Base-by-base conservation (phyloP, 30 jellyfish, hydroid and myxozoan species). In the Hydractinia symbiolongicarpus region DNA sequence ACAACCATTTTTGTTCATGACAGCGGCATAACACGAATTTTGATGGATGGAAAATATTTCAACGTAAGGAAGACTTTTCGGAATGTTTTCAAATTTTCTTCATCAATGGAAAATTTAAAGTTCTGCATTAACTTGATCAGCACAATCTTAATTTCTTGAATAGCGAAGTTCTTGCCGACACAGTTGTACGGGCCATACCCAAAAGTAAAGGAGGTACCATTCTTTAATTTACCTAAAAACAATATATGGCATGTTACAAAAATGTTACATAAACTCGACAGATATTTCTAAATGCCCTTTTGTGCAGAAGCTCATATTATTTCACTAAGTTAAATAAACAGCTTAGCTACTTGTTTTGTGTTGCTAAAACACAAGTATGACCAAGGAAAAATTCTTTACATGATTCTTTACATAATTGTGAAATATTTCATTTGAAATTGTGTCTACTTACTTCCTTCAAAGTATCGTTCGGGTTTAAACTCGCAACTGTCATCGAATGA, bases 131-230 rank as follows among this genome's bases (percentile, higher is more conserved):
- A 71, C 9, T 60, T 7, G 60, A 50, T 60, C 15, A n/a, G 1
- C 9, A 71, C 66, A n/a, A 71, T 53, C 5, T 71, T 71, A 5
- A 71, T 5, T 4, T 71, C 80, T 20, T 71, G 61, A 30, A 71
- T 49, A 20, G 80, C 80, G 54, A 71, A 71, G 54, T 53, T 71
- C 54, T 71, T 71, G 17, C 80, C 80, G 51, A 71, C 51, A 20
- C 80, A 71, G 16, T 53, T 71, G 80, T 20, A 71, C 40, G 80
- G 80, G 40, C 80, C 80, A 20, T 71, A 71, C 9, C 80, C 80
- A 3, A 71, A 71, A 30, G 80, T 71, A 19, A 71, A 50, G 67
- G 61, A 20, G 67, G 56, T 20, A 7, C 80, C 80, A 8, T 50
- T 20, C 51, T 71, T 71, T n/a, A 49, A 3, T 20, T 50, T 60